Percentiles rank a stretch among this genome's conserved stretches.
These are phyloP conservation scores for Drosophila trichaetosa DNA, from an alignment of 2,888 invertebrate species.

Conservation along the genomic window DNA sequence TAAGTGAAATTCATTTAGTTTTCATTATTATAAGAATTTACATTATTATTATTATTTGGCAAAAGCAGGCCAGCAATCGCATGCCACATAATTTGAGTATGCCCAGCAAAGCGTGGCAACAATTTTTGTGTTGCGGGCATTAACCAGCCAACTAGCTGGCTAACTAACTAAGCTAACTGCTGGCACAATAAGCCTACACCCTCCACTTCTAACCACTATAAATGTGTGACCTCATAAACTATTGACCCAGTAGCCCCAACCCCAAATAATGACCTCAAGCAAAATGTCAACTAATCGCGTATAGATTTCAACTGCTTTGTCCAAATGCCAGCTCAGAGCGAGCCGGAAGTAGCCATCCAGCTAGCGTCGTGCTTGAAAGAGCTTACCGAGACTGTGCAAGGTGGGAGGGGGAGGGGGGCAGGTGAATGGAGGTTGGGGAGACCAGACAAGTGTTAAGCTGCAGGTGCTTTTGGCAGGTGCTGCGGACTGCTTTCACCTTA, in stretches of 20 bases:
- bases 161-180: conserved; percentile 33
- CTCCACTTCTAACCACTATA: neutral
- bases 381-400: neutral
- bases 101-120: conserved; percentile 43
- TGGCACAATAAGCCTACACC: conserved; percentile 23
- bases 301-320: conserved; percentile 56
- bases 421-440: conserved; percentile 22
- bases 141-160: conserved; percentile 24
- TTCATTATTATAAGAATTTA: conserved; percentile 64
- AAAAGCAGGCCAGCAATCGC: conserved; percentile 69
- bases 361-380: conserved; percentile 34
- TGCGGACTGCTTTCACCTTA: conserved; percentile 1
- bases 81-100: conserved; percentile 68
- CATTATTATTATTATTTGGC: conserved; percentile 39
- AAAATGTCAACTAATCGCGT: conserved; percentile 73
- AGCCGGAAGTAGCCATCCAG: conserved; percentile 48
- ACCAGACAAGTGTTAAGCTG: conserved; percentile 62
- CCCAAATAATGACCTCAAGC: conserved; percentile 73
- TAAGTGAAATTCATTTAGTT: conserved; percentile 79
- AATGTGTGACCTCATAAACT: conserved; percentile 77
- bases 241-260: conserved; percentile 78
- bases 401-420: neutral
- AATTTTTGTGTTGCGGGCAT: conserved; percentile 31
- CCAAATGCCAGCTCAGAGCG: conserved; percentile 18
- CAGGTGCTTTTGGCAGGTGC: conserved; percentile 12